These are phyloP conservation scores for Campylomormyrus tamandua DNA, from an alignment of 2,113 vertebrate species.

Conservation along the genomic window DNA sequence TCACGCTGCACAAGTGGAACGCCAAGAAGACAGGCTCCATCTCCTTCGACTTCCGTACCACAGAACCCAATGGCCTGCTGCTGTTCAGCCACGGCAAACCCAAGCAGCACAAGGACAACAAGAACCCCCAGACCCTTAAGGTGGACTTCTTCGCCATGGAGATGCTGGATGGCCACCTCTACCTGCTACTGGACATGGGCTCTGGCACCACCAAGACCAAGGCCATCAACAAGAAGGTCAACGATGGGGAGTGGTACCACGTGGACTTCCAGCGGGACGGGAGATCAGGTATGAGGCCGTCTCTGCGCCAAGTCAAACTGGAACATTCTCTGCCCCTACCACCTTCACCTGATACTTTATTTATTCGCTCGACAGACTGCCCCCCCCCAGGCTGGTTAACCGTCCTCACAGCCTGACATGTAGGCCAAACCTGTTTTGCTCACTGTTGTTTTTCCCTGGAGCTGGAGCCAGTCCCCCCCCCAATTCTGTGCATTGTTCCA, in stretches of 20 bases:
- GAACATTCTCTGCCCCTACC: neutral
- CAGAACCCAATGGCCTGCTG: conserved; percentile 91
- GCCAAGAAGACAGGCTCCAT: conserved; percentile 97
- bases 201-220: conserved; percentile 93
- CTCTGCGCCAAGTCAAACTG: neutral
- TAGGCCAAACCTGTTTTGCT: neutral
- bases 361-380: neutral
- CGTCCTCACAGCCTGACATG: neutral
- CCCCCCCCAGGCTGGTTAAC: neutral
- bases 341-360: neutral
- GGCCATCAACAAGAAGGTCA: conserved; percentile 92
- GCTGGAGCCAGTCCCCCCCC: neutral
- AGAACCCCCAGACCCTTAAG: conserved; percentile 81
- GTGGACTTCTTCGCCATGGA: conserved; percentile 98
- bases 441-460: neutral
- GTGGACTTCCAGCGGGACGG: conserved; percentile 96
- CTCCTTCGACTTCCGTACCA: conserved; percentile 96
- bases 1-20: conserved; percentile 93
- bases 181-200: conserved; percentile 92
- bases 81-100: conserved; percentile 95
- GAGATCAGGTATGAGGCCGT: conserved; percentile 73
- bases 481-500: neutral
- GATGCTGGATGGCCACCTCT: conserved; percentile 94
- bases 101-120: conserved; percentile 85
- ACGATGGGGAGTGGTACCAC: conserved; percentile 98